Base-by-base conservation (phyloP, 2,888 invertebrate genomes). In the Aelia acuminata region DNA sequence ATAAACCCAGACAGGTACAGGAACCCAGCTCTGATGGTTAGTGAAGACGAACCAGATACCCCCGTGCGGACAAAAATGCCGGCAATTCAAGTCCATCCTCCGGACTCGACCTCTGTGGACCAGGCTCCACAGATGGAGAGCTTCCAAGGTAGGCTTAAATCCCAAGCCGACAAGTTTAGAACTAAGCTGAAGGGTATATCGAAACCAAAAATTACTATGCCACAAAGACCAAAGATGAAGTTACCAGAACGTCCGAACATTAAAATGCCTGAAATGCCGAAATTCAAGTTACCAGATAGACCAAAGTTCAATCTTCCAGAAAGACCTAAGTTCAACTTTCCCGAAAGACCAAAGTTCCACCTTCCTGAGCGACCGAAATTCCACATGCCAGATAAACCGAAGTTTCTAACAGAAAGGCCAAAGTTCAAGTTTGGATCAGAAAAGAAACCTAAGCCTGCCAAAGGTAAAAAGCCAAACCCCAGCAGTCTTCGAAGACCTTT, bases 141-240 rank as follows among this genome's bases (percentile, higher is more conserved):
- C 95, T 92, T 94, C 95, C 89, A 88, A 89, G 88, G 88, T 87
- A 63, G 90, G 88, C 13, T 90, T 89, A 84, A 90, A 89, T 94
- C 93, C 63, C 96, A 96, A 92, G 96, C 96, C 26, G 95, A 95
- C 48, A 96, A 95, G 92, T 92, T 97, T 48, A 95, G 95, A 92
- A 94, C 94, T 0, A 95, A 95, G 91, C 91, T 96, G 88, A 94
- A 94, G 91, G 94, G 93, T 89, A 94, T 95, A 11, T 94, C 92
- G 87, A 91, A 92, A 0, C 94, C 95, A 7, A 94, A 94, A 91
- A 93, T 94, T 84, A 93, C 93, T 89, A 94, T 96, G 90, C 94
- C 96, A 20, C 94, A 94, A 43, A 92, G 94, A 87, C 93, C 95
- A 1, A 93, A 94, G 91, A 93, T 94, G 80, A 93, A 93, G 89